Evolutionary conservation across 1,140 invertebrate species (phyloP).

Genomic region (Drosophila pseudoananassae): DNA sequence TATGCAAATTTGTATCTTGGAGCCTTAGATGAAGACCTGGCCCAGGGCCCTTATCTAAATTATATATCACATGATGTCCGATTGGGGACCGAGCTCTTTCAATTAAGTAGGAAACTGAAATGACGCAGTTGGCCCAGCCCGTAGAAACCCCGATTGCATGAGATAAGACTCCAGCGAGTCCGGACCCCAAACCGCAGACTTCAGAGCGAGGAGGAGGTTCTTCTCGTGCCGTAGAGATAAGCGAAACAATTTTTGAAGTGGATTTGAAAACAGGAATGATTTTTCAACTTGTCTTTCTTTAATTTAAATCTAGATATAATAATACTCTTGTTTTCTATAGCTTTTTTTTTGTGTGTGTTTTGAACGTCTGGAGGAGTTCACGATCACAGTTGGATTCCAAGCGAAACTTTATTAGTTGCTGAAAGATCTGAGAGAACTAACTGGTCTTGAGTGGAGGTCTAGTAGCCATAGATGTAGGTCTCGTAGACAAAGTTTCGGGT

Average conservation of each 20-base stretch:
- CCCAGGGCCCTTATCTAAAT: constrained; percentile 2
- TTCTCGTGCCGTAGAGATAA: constrained; percentile 1
- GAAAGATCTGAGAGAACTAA: constrained; percentile 19
- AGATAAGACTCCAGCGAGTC: background rate
- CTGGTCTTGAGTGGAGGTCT: background rate
- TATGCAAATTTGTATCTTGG: background rate
- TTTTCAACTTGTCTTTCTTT: background rate
- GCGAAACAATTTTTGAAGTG: background rate
- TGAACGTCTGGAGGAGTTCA: constrained; percentile 7
- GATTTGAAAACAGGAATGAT: background rate
- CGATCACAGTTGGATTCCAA: constrained; percentile 74
- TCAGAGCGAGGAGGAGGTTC: background rate
- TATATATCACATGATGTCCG: constrained; percentile 14
- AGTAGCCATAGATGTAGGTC: constrained; percentile 25
- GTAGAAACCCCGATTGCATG: background rate
- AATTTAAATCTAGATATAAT: constrained; percentile 1
- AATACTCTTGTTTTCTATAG: background rate
- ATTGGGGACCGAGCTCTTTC: background rate
- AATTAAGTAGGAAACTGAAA: constrained; percentile 12
- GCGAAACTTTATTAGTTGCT: constrained; percentile 40
- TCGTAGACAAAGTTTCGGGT: constrained; percentile 71
- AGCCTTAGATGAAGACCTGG: too few species aligned
- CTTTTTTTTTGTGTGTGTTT: background rate
- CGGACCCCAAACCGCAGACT: background rate
- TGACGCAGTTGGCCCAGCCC: constrained; percentile 14